Evolutionary conservation across 2,888 invertebrate genomes (phyloP).

Genomic region (Drosophila mimica): DNA sequence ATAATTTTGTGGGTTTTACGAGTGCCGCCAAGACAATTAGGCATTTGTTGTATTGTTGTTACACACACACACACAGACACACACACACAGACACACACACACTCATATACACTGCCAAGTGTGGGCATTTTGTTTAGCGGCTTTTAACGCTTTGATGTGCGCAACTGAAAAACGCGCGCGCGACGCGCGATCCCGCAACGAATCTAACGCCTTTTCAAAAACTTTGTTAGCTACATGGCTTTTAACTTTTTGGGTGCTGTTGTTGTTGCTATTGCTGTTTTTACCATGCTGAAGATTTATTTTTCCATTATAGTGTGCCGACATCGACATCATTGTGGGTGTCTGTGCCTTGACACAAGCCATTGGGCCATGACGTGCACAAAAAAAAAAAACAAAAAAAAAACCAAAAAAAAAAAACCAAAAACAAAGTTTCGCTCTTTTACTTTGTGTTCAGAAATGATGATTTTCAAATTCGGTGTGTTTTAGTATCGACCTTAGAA

Average conservation of each 20-base stretch:
- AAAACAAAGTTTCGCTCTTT: slow-evolving; percentile 31
- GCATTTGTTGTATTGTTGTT: slow-evolving; percentile 69
- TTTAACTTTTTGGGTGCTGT: slow-evolving; percentile 56
- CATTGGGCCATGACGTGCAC: slow-evolving; percentile 71
- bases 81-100: slow-evolving; percentile 13
- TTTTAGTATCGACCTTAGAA: neutral
- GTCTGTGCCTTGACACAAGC: slow-evolving; percentile 72
- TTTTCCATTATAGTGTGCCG: slow-evolving; percentile 76
- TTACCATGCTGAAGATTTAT: slow-evolving; percentile 69
- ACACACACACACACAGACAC: slow-evolving; percentile 25
- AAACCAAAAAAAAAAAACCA: slow-evolving; percentile 6
- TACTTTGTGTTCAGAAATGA: slow-evolving; percentile 19
- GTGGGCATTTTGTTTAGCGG: slow-evolving; percentile 78
- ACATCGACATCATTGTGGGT: slow-evolving; percentile 72
- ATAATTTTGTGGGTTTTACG: slow-evolving; percentile 78
- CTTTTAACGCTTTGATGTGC: slow-evolving; percentile 74
- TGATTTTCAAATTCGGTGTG: slow-evolving; percentile 31
- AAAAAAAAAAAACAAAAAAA: slow-evolving; percentile 31
- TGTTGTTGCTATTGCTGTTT: slow-evolving; percentile 27
- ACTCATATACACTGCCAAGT: slow-evolving; percentile 55
- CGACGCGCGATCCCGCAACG: slow-evolving; percentile 70
- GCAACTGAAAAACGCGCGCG: slow-evolving; percentile 67
- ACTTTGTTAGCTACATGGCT: slow-evolving; percentile 61
- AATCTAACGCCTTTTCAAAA: slow-evolving; percentile 79
- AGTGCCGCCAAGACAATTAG: slow-evolving; percentile 81